Percentiles rank a stretch among this genome's conserved stretches.
phyloP scores from a whole-genome alignment of 1,140 invertebrate species.

The Delia radicum region DNA sequence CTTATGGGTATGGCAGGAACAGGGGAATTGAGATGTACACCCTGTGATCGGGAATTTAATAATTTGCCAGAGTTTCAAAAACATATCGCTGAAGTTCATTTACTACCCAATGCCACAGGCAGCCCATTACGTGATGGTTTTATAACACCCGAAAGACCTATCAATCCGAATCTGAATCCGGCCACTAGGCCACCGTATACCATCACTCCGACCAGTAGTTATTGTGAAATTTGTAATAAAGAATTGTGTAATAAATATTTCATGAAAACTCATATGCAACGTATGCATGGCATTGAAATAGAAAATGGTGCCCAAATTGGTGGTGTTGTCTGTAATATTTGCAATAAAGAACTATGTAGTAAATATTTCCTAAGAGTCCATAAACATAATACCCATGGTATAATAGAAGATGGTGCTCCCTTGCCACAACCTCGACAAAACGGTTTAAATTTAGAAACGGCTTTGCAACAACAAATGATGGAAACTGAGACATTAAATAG shows the following conservation, averaged over 20 bases:
- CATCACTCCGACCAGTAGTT: conserved; percentile 77
- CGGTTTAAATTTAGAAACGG: conserved; percentile 31
- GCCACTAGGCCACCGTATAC: conserved; percentile 46
- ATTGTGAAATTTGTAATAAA: conserved; percentile 99
- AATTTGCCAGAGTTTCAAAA: conserved; percentile 61
- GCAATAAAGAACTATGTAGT: conserved; percentile 95
- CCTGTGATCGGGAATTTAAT: conserved; percentile 63
- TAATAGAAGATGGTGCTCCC: conserved; percentile 70
- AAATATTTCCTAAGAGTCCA: conserved; percentile 97
- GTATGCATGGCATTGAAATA: conserved; percentile 97
- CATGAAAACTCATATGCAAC: conserved; percentile 99
- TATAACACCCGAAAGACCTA: conserved; percentile 48
- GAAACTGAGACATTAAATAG: conserved; percentile 40
- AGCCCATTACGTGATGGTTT: conserved; percentile 52
- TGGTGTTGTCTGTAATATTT: conserved; percentile 93
- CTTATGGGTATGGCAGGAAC: not conserved
- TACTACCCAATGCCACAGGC: conserved; percentile 29
- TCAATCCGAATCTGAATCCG: conserved; percentile 3
- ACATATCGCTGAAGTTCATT: conserved; percentile 63
- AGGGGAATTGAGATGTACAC: conserved; percentile 56
- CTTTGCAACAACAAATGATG: conserved; percentile 43
- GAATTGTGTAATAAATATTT: conserved; percentile 99
- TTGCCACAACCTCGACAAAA: conserved; percentile 59
- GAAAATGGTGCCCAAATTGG: conserved; percentile 88
- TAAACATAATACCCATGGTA: conserved; percentile 97